Base-by-base conservation (phyloP, 2,888 invertebrate genomes). In the Trissolcus brochymenae region DNA sequence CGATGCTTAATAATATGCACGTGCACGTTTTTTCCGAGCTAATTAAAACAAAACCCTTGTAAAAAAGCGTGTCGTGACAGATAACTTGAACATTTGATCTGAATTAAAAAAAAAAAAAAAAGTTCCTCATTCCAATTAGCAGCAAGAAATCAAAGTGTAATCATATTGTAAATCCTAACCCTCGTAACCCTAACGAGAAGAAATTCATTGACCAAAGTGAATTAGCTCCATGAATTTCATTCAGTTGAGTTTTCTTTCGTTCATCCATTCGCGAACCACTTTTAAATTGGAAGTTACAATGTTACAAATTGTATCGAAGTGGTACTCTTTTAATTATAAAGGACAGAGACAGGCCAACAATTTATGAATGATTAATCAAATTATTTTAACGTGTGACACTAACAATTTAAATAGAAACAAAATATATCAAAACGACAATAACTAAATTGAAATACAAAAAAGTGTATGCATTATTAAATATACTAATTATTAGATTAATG, bases 1-100 rank as follows among this genome's bases (percentile, higher is more conserved):
- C 81, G 84, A 84, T 86, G 86, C 87, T 86, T 84, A 88, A 88
- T 87, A 84, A 86, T 87, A 88, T 88, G 87, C 88, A 81, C 81
- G 80, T 82, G 82, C 87, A 87, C 84, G 86, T 77, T 75, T 81
- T 79, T 77, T 61, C 29, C 35, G 35, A 55, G 46, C 29, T 65
- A 50, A 57, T 60, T 59, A 60, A 70, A 64, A 70, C 50, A 41
- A 70, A 62, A 16, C 51, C 21, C 46, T 19, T 6, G 19, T 43
- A 7, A 65, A 51, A n/a, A 56, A 62, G n/a, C n/a, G 25, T 25
- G 56, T 49, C 17, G 43, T 51, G 59, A 54, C 21, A 59, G 35
- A 53, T 65, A 54, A 59, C 57, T 57, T 72, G 57, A 43, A 35
- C 16, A 53, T 11, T 59, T 57, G 64, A 72, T 56, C 59, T 64